Base-by-base conservation (phyloP, 2,113 vertebrate genomes). In the Heliornis fulica region DNA sequence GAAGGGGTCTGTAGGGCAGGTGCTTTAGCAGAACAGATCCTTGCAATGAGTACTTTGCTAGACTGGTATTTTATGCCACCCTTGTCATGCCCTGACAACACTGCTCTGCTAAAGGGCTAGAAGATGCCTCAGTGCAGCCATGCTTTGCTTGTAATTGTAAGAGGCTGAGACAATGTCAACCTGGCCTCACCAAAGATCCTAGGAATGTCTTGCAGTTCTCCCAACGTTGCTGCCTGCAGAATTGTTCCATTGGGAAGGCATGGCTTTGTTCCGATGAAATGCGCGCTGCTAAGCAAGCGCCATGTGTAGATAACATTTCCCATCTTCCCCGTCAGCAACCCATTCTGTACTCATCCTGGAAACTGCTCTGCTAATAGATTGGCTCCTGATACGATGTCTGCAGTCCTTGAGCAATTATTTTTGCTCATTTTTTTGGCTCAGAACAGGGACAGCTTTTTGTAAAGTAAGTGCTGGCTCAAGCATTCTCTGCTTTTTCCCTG, bases 381-480 rank as follows among this genome's bases (percentile, higher is more conserved):
- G 57, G 53, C 41, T 91, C 41, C 50, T 93, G 50, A 43, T 64
- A 74, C 2, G 11, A 70, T 77, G 59, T 80, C 78, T 90, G 54
- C 51, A 59, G 56, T 34, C 38, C 68, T 90, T 83, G 54, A 83
- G 63, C 41, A 69, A 90, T 80, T 90, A 36, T 77, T 93, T 90
- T 93, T 95, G 29, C 36, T 87, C n/a, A 15, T 65, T 79, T 87
- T 28, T 83, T 79, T 61, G 66, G 48, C 66, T 94, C 70, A 26
- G 31, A 77, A 53, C 65, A 80, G 50, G 81, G 46, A 50, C 63
- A 69, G 59, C 54, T 94, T 94, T 94, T 82, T 85, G 71, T 50
- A 80, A 85, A 94, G 53, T 64, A 60, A 76, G 20, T 86, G 59
- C 66, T 95, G 82, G 50, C 68, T 95, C 71, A 94, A 66, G 81